Conservation (phyloP, 1,140 invertebrate species). For the Grapholita molesta region DNA sequence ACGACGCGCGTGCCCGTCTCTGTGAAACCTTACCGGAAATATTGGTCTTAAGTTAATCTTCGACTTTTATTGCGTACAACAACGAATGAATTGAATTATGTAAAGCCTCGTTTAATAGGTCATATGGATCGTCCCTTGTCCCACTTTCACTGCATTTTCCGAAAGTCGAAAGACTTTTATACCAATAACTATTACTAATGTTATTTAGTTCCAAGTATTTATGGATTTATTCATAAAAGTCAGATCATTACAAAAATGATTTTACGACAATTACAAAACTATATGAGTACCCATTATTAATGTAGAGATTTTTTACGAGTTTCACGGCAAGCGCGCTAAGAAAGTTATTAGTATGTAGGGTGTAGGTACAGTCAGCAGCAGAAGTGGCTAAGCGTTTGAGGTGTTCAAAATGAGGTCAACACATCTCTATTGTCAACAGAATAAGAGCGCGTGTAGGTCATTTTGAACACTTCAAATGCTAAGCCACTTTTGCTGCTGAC, state of each 20-base stretch:
- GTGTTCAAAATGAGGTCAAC: too few relatives aligned
- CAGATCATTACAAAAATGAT: not conserved
- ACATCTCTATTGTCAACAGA: too few relatives aligned
- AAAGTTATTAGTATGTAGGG: constrained; percentile 1
- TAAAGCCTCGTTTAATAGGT: constrained; percentile 27
- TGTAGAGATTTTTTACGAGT: constrained; percentile 11
- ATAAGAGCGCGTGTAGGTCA: too few relatives aligned
- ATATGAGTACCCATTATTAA: not conserved
- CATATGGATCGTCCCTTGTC: constrained; percentile 31
- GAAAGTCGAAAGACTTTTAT: constrained; percentile 6
- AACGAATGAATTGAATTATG: constrained; percentile 8
- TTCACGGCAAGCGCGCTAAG: not conserved
- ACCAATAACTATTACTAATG: constrained; percentile 8
- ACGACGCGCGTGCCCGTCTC: not conserved
- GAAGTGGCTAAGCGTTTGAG: too few relatives aligned
- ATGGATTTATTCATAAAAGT: constrained; percentile 11
- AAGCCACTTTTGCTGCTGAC: too few relatives aligned
- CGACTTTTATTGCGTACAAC: constrained; percentile 8
- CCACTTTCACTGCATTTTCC: constrained; percentile 49
- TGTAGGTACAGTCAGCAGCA: too few relatives aligned
- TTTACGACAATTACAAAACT: constrained; percentile 2
- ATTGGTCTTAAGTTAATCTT: not conserved
- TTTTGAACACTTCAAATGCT: too few relatives aligned
- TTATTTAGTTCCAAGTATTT: not conserved
- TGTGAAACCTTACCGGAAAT: not conserved